Evolutionary conservation across 1,140 invertebrate genomes (phyloP).

Genomic region (Daktulosphaira vitifoliae): DNA sequence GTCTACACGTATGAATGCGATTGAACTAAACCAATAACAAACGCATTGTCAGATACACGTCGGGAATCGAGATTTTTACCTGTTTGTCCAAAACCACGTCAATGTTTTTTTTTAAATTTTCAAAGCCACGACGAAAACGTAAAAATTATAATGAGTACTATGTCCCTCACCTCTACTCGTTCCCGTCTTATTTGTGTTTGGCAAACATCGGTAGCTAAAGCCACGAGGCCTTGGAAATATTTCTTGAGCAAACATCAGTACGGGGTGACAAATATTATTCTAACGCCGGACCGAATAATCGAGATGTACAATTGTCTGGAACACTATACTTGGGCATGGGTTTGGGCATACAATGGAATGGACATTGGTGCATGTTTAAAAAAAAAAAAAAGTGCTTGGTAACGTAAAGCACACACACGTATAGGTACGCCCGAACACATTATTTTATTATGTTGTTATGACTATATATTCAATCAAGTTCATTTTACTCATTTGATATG

Average conservation of each 20-base stretch:
- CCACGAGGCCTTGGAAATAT: constrained; percentile 19
- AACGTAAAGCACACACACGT: constrained; percentile 3
- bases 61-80: constrained; percentile 19
- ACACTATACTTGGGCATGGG: not conserved
- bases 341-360: not conserved
- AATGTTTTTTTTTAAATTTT: constrained; percentile 28
- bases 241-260: constrained; percentile 19
- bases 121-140: constrained; percentile 2
- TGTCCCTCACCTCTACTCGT: not conserved
- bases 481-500: constrained; percentile 9
- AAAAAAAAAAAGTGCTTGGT: constrained; percentile 19
- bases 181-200: constrained; percentile 21
- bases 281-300: constrained; percentile 23
- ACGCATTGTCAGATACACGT: constrained; percentile 9
- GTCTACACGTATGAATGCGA: not conserved
- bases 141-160: constrained; percentile 31
- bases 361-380: not conserved
- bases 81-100: constrained; percentile 30
- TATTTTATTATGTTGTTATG: constrained; percentile 10
- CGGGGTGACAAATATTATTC: constrained; percentile 32
- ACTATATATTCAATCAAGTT: constrained; percentile 19
- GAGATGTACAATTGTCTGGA: constrained; percentile 19
- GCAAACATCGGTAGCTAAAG: constrained; percentile 20
- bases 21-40: constrained; percentile 30
- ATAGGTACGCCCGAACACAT: not conserved